phyloP scores from a whole-genome alignment of 2,797 vertebrate genomes.

The Lemur catta region DNA sequence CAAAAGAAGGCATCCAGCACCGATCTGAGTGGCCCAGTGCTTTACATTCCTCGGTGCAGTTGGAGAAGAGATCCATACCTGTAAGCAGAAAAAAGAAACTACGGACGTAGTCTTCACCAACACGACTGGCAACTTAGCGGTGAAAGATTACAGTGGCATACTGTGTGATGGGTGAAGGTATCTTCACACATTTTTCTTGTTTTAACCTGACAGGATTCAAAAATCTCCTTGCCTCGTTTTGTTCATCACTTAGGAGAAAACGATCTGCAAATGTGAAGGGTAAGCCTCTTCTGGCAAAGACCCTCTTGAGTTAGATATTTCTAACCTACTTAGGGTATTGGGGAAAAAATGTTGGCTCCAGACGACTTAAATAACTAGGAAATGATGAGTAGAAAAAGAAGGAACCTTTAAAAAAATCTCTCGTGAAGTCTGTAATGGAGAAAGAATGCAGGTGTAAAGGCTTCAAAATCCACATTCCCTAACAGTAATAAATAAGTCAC shows the following conservation, averaged over 20 bases:
- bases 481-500: not conserved
- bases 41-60: conserved; percentile 99
- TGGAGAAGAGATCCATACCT: conserved; percentile 98
- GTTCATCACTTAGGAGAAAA: not conserved
- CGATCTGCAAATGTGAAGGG: not conserved
- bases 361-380: not conserved
- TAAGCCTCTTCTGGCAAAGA: not conserved
- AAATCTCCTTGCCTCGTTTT: not conserved
- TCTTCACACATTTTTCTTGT: fast-evolving
- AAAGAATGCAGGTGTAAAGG: not conserved
- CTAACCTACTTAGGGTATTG: not conserved
- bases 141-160: not conserved
- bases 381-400: not conserved
- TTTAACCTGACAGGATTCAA: not conserved
- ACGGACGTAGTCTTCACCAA: conserved; percentile 66
- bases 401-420: not conserved
- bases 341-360: not conserved
- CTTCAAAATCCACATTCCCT: not conserved
- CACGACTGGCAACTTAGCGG: not conserved
- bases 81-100: conserved; percentile 76
- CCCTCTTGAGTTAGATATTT: not conserved
- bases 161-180: not conserved
- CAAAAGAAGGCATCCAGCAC: conserved; percentile 99
- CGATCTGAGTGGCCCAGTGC: conserved; percentile 98
- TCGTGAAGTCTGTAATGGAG: not conserved